These are phyloP conservation scores for Hirtodrosophila cameraria DNA, from an alignment of 2,888 invertebrate species.

Conservation along the genomic window DNA sequence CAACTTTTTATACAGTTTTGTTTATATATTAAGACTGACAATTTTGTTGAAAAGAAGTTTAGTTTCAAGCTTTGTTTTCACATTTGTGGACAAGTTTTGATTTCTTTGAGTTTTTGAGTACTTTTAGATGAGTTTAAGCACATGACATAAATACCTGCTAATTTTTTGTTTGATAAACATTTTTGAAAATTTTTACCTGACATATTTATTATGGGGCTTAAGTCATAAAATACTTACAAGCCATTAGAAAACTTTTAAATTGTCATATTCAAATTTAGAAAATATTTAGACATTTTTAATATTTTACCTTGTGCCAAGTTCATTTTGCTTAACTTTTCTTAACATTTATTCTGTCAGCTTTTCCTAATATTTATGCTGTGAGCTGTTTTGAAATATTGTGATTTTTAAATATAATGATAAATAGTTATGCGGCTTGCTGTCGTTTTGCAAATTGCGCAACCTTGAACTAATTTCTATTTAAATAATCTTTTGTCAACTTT, in stretches of 20 bases:
- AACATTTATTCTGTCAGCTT: not conserved
- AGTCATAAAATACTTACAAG: constrained; percentile 29
- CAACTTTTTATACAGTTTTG: constrained; percentile 16
- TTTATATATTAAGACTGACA: not conserved
- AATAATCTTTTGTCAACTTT: constrained; percentile 61
- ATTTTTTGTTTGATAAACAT: too few relatives aligned
- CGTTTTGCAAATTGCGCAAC: constrained; percentile 67
- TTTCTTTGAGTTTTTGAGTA: too few relatives aligned
- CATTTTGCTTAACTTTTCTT: constrained; percentile 19
- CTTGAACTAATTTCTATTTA: constrained; percentile 78
- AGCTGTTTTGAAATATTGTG: constrained; percentile 3
- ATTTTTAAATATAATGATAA: constrained; percentile 19
- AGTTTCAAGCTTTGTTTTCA: too few relatives aligned
- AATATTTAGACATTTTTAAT: constrained; percentile 16
- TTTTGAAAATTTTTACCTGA: not conserved
- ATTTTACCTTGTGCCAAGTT: constrained; percentile 43
- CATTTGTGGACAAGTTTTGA: too few relatives aligned
- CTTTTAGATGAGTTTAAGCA: too few relatives aligned
- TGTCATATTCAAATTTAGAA: constrained; percentile 26
- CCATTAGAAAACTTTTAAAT: constrained; percentile 52
- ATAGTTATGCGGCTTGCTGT: constrained; percentile 31
- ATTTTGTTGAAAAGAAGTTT: not conserved
- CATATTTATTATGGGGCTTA: constrained; percentile 26
- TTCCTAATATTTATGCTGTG: not conserved
- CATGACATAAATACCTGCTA: too few relatives aligned